These are phyloP conservation scores for Drosophila bunnanda DNA, from an alignment of 2,888 invertebrate species.

Conservation along the genomic window DNA sequence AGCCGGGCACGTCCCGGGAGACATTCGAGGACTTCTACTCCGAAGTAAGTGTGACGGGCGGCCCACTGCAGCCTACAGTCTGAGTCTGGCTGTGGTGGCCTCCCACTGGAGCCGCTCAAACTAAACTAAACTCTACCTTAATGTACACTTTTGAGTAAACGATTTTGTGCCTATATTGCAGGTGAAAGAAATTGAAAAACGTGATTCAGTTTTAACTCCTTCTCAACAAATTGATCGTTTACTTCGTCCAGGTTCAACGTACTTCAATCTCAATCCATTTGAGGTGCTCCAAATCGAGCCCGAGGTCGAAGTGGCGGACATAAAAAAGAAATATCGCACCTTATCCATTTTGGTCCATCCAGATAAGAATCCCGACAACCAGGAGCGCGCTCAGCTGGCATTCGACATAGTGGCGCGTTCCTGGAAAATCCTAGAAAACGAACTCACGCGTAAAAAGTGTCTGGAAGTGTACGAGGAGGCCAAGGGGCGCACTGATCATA, in stretches of 20 bases:
- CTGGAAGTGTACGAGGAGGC: constrained; percentile 99
- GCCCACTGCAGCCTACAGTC: constrained; percentile 23
- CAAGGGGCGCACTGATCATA: constrained; percentile 95
- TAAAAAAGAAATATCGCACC: constrained; percentile 98
- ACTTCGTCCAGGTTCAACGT: constrained; percentile 97
- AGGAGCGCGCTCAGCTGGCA: constrained; percentile 96
- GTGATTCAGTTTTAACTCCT: constrained; percentile 98
- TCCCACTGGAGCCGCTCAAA: constrained; percentile 29
- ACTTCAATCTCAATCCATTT: constrained; percentile 99
- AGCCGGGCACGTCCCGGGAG: constrained; percentile 86
- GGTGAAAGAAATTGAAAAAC: constrained; percentile 99
- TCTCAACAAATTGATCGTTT: constrained; percentile 98
- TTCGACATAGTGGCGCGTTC: constrained; percentile 97
- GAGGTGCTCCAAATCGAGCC: constrained; percentile 96
- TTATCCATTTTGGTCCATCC: constrained; percentile 99
- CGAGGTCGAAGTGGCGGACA: constrained; percentile 93
- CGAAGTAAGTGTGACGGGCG: constrained; percentile 87
- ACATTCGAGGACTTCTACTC: constrained; percentile 93
- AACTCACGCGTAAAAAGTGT: constrained; percentile 96
- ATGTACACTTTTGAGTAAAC: constrained; percentile 63
- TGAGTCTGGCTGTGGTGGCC: constrained; percentile 17
- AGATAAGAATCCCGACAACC: constrained; percentile 98
- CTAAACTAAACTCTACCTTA: constrained; percentile 34
- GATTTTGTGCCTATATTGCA: constrained; percentile 85
- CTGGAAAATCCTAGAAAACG: constrained; percentile 97